These are phyloP conservation scores for Lithophane socia DNA, from an alignment of 2,888 invertebrate genomes.

Conservation along the genomic window DNA sequence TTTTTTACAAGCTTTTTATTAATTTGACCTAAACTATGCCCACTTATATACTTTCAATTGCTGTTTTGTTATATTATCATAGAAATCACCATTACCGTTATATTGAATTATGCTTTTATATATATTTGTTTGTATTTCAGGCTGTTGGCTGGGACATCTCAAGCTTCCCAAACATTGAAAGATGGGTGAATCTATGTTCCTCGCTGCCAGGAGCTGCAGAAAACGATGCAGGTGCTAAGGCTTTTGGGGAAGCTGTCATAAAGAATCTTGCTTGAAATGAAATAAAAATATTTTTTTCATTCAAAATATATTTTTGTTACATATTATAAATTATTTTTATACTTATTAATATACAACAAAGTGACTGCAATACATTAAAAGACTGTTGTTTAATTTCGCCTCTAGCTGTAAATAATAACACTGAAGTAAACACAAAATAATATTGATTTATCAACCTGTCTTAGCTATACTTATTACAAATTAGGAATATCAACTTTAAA, in stretches of 20 bases:
- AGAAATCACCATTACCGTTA: background rate
- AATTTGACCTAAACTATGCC: background rate
- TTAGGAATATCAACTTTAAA: constrained; percentile 66
- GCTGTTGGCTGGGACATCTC: constrained; percentile 91
- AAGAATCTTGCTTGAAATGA: constrained; percentile 83
- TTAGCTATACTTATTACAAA: constrained; percentile 20
- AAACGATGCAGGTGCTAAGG: constrained; percentile 91
- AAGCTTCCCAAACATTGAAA: constrained; percentile 89
- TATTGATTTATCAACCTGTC: constrained; percentile 2
- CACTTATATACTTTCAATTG: background rate
- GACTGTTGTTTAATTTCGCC: constrained; percentile 34
- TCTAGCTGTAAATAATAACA: constrained; percentile 25
- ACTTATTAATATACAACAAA: constrained; percentile 57
- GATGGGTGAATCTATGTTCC: constrained; percentile 91
- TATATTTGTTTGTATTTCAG: constrained; percentile 73
- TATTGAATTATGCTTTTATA: background rate
- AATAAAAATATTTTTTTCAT: constrained; percentile 33
- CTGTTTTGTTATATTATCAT: background rate
- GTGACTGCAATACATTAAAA: constrained; percentile 31
- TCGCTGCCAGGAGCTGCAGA: constrained; percentile 90
- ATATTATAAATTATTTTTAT: constrained; percentile 50
- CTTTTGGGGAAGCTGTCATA: constrained; percentile 90
- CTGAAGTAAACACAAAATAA: constrained; percentile 7
- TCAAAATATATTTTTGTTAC: constrained; percentile 67
- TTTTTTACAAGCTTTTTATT: background rate